Evolutionary conservation across 2,797 vertebrate species (phyloP).

Genomic region (Xyrichtys novacula): DNA sequence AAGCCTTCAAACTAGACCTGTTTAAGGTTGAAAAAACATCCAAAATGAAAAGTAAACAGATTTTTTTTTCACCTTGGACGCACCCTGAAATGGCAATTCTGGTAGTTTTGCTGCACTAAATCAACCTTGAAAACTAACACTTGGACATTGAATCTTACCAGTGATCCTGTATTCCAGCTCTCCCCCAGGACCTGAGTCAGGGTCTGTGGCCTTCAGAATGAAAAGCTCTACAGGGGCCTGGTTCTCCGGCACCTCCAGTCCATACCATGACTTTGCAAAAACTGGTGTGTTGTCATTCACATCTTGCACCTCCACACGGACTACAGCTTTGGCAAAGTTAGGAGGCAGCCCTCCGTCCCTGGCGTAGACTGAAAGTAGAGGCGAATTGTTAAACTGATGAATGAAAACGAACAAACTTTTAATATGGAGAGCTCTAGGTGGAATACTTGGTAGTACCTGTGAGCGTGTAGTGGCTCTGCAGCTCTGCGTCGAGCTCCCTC

Average conservation of each 20-base stretch:
- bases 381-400: constrained; percentile 8
- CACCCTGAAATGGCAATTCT: constrained; percentile 21
- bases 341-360: constrained; percentile 92
- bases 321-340: constrained; percentile 88
- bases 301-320: constrained; percentile 89
- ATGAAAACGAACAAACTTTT: neutral
- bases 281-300: constrained; percentile 92
- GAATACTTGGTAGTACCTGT: constrained; percentile 88
- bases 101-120: constrained; percentile 21
- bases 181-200: constrained; percentile 89
- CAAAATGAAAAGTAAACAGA: too few relatives aligned
- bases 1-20: constrained; percentile 10
- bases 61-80: constrained; percentile 18
- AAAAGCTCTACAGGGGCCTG: constrained; percentile 87
- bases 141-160: constrained; percentile 81
- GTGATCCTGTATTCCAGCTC: constrained; percentile 89
- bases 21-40: constrained; percentile 10
- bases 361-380: constrained; percentile 88
- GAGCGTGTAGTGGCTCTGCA: constrained; percentile 88
- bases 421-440: neutral
- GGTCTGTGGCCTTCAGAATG: constrained; percentile 90
- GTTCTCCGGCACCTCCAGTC: constrained; percentile 94
- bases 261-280: constrained; percentile 87
- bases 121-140: constrained; percentile 24
- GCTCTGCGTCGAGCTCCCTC: constrained; percentile 89